Percentiles rank a stretch among this genome's conserved stretches.
phyloP scores from a whole-genome alignment of 2,888 invertebrate species.

The Polyploca ridens region DNA sequence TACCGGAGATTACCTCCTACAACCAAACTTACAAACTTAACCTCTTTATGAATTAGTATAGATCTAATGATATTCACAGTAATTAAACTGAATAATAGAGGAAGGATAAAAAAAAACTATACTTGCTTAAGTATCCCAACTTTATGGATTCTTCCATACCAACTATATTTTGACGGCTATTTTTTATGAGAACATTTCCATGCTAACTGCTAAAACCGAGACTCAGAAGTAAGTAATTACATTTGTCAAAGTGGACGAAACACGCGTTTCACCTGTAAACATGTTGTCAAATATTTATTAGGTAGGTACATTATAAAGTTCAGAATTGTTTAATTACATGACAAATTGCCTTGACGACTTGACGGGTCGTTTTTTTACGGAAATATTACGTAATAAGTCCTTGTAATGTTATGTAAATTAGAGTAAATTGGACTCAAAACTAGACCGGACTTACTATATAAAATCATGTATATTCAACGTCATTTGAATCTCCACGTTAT shows the following conservation, averaged over 20 bases:
- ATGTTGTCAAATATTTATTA: conserved; percentile 29
- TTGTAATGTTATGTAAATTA: conserved; percentile 60
- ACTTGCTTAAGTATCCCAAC: too few relatives aligned
- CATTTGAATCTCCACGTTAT: neutral
- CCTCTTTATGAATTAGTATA: too few relatives aligned
- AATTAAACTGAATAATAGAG: too few relatives aligned
- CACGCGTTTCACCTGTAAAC: conserved; percentile 14
- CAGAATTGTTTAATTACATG: conserved; percentile 40
- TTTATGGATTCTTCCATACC: too few relatives aligned
- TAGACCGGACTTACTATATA: conserved; percentile 41
- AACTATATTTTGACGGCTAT: too few relatives aligned
- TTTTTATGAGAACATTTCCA: too few relatives aligned
- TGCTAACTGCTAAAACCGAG: conserved; percentile 12
- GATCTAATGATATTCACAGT: too few relatives aligned
- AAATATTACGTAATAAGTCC: conserved; percentile 64
- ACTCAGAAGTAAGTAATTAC: conserved; percentile 18
- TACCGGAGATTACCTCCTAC: too few relatives aligned
- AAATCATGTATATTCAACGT: conserved; percentile 34
- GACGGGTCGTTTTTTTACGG: conserved; percentile 49
- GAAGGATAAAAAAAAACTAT: too few relatives aligned
- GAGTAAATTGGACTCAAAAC: conserved; percentile 42
- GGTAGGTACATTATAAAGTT: conserved; percentile 41
- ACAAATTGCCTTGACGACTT: conserved; percentile 52
- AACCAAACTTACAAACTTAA: too few relatives aligned
- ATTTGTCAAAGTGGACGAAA: conserved; percentile 20